Base-by-base conservation (phyloP, 2,888 invertebrate species). In the Gisinianus flammeolus region DNA sequence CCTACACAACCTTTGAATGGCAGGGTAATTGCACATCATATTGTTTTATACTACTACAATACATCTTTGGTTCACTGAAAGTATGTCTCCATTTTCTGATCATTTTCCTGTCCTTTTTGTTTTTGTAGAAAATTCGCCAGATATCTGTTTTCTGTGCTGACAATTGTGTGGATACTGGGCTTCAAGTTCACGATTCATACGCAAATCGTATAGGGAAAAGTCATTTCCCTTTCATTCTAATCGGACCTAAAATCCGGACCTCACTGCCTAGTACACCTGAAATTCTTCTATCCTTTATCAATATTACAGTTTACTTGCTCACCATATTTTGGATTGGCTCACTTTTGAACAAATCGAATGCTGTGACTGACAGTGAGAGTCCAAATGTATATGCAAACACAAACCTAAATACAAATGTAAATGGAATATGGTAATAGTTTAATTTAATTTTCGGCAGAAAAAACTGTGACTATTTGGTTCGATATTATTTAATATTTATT, bases 111-210 rank as follows among this genome's bases (percentile, higher is more conserved):
- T 67, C 16, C 12, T 56, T 54, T 56, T 74, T 26, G 16, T 19
- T 68, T 76, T 68, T 31, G 33, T 69, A 77, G 77, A 77, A 77
- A 72, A 77, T 77, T 35, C 70, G 77, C 16, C 16, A 70, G 52
- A 77, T 77, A 19, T 26, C 71, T 2, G 77, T 77, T 3, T 77
- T 62, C 54, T 77, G 77, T 54, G 77, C 66, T 16, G 77, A 70
- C 3, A 26, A 77, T 28, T 77, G 77, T 52, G 26, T 24, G 0
- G 77, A 77, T 8, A 71, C 71, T 12, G 71, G 31, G 0, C 1
- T 77, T 19, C 4, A 28, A n/a, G 28, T 69, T 0, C 28, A 26
- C 6, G 8, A 26, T 1, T 35, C 68, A 1, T 22, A n/a, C 19
- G 22, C 64, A 8, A 35, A 66, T 26, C 64, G 70, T 0, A 62